Base-by-base conservation (phyloP, 2,888 invertebrate genomes). In the Eudemis profundana region DNA sequence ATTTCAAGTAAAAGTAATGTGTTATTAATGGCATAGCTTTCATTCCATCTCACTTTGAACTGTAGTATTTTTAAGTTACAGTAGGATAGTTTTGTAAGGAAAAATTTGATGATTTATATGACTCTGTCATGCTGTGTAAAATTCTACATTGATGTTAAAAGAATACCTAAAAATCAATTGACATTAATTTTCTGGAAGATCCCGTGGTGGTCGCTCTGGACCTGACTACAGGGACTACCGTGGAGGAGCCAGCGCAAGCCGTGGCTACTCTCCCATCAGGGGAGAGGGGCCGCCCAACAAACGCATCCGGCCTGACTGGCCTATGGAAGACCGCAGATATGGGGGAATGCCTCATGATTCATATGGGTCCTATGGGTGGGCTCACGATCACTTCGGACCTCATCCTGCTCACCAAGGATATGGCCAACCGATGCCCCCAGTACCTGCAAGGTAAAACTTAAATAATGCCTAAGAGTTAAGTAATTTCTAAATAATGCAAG, bases 161-260 rank as follows among this genome's bases (percentile, higher is more conserved):
- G 3, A 36, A 3, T 36, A 36, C 15, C 5, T 23, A 8, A 2
- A 54, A 14, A 23, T 8, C 15, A 12, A 62, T 40, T 12, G n/a
- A 10, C 29, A 67, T 53, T 68, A 42, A 73, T 75, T 71, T 63
- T 27, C 70, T 74, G 68, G 61, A 71, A 89, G 91, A 75, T 82
- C 89, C 72, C 87, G 92, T 56, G 94, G 96, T 71, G 95, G 95
- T 56, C 94, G 97, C 69, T 94, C 95, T 19, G 93, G 96, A 15
- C 96, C 96, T 1, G 95, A 96, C 78, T 95, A 95, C 72, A 93
- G 96, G 66, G 97, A 97, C 68, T 97, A 96, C 78, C 93, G 96
- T 0, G 94, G 94, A 2, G 95, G 95, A 2, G 94, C 93, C 1
- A 93, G 95, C 38, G 94, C 95, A 29, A 95, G 94, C 69, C 87